Evolutionary conservation across 1,140 invertebrate species (phyloP).

Genomic region (Tenebrio molitor): DNA sequence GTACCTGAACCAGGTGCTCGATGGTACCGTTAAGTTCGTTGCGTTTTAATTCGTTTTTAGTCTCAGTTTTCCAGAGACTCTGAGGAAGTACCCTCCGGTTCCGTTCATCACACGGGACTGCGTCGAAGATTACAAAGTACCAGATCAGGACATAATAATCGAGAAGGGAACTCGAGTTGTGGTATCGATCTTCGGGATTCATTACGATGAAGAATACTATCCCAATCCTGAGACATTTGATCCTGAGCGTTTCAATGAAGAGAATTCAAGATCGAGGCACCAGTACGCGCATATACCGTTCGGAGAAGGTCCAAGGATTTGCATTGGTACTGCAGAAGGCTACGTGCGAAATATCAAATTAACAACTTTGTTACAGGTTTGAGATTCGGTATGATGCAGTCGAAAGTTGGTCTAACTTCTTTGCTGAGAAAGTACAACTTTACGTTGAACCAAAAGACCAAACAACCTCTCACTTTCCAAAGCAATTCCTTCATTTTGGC

Average conservation of each 20-base stretch:
- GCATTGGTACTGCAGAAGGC: conserved; percentile 65
- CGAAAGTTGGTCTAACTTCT: too few species aligned
- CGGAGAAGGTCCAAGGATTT: conserved; percentile 72
- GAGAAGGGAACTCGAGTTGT: conserved; percentile 67
- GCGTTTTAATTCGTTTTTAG: background rate
- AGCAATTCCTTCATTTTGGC: too few species aligned
- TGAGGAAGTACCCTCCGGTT: conserved; percentile 70
- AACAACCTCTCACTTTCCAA: too few species aligned
- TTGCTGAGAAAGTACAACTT: too few species aligned
- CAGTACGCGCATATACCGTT: conserved; percentile 70
- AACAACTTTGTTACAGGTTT: conserved; percentile 51
- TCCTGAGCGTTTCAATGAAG: conserved; percentile 74
- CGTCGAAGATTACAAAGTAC: conserved; percentile 65
- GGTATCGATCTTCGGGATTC: conserved; percentile 66
- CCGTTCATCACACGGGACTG: conserved; percentile 66
- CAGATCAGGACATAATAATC: conserved; percentile 63
- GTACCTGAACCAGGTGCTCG: conserved; percentile 57
- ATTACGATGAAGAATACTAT: conserved; percentile 71
- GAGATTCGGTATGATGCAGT: too few species aligned
- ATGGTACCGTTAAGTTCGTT: conserved; percentile 67
- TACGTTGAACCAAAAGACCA: too few species aligned
- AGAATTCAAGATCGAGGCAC: conserved; percentile 63
- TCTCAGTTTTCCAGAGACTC: conserved; percentile 65
- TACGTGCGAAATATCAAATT: background rate
- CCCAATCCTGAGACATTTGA: conserved; percentile 76